Percentiles rank a stretch among this genome's conserved stretches.
Evolutionary conservation across 2,797 vertebrate genomes (phyloP).

Genomic region (Pangasius mekongensis): DNA sequence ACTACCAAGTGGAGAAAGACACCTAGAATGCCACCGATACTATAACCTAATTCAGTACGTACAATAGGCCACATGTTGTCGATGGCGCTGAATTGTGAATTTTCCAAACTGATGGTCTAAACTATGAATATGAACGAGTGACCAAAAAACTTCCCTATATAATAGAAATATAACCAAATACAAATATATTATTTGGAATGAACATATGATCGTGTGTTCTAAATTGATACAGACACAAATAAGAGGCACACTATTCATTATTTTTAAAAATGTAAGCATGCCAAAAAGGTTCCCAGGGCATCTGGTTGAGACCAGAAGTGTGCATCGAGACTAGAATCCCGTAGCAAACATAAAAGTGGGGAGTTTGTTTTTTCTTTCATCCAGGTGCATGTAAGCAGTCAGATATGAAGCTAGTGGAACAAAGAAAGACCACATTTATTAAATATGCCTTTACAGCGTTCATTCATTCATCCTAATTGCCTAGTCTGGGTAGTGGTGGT

Average conservation of each 20-base stretch:
- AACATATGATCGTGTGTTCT: too few relatives aligned
- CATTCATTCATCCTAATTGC: not conserved
- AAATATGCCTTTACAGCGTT: not conserved
- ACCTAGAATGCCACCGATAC: not conserved
- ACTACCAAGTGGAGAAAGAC: not conserved
- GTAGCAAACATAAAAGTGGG: not conserved
- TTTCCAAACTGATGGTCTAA: not conserved
- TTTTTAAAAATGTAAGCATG: not conserved
- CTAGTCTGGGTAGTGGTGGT: not conserved
- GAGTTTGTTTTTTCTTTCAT: not conserved
- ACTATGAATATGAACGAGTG: not conserved
- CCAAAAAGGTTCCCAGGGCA: not conserved
- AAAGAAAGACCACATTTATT: not conserved
- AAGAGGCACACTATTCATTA: not conserved
- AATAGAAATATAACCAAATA: not conserved
- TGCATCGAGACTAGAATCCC: not conserved
- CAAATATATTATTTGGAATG: not conserved
- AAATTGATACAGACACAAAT: not conserved
- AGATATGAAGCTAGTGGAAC: too few relatives aligned
- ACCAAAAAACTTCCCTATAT: not conserved
- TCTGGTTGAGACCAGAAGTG: not conserved
- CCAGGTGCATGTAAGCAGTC: not conserved
- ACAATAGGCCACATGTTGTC: not conserved
- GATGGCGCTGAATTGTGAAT: not conserved
- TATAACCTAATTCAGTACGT: not conserved